Conservation (phyloP, 2,888 invertebrate species). For the Torymus tubicola region DNA sequence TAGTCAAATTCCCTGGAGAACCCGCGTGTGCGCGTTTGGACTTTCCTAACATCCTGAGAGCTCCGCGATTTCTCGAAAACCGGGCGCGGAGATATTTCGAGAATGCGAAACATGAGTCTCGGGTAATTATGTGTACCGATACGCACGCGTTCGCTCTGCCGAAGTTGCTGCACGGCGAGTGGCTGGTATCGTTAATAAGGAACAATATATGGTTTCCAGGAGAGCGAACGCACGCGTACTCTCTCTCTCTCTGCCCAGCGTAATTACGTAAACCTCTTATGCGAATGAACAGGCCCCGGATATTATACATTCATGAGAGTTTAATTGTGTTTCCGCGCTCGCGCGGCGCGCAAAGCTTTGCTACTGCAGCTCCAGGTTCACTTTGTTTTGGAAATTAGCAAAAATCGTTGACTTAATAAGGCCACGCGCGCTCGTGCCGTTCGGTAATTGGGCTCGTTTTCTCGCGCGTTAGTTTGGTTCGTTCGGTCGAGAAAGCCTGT, state of each 20-base stretch:
- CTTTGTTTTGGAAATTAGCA: conserved; percentile 40
- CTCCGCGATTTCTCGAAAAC: conserved; percentile 10
- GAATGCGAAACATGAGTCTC: conserved; percentile 46
- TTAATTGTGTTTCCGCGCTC: conserved; percentile 48
- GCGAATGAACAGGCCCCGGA: conserved; percentile 30
- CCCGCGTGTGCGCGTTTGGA: conserved; percentile 10
- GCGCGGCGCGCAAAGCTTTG: conserved; percentile 26
- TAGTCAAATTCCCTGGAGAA: conserved; percentile 46
- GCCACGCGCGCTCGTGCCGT: too few species aligned
- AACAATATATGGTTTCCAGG: conserved; percentile 50
- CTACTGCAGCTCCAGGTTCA: not conserved
- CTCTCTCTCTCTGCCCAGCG: too few species aligned
- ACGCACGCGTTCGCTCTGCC: conserved; percentile 4
- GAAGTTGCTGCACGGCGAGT: not conserved
- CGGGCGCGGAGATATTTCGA: conserved; percentile 23
- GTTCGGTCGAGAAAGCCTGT: too few species aligned
- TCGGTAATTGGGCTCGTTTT: conserved; percentile 29
- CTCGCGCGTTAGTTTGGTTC: too few species aligned
- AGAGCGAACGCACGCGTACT: too few species aligned
- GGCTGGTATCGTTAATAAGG: conserved; percentile 42
- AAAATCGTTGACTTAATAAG: conserved; percentile 37
- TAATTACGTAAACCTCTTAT: conserved; percentile 55
- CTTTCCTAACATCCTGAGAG: conserved; percentile 28
- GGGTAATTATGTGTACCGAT: conserved; percentile 46
- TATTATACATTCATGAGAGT: conserved; percentile 55